Conservation (phyloP, 2,113 vertebrate species). For the Saguinus midas region DNA sequence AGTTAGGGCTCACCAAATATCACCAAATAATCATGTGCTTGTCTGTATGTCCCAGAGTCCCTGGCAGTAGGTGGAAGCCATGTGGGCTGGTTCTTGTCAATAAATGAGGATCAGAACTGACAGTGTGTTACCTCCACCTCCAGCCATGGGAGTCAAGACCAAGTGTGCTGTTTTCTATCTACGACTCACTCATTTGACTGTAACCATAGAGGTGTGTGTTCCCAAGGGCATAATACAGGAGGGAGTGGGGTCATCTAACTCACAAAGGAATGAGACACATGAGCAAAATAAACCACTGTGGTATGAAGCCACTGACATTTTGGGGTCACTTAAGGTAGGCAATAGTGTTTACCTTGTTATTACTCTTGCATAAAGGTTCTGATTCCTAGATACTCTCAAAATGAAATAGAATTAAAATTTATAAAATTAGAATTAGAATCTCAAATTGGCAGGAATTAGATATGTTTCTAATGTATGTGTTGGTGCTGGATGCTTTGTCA, state of each 20-base stretch:
- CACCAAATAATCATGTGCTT: background rate
- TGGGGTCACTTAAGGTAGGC: background rate
- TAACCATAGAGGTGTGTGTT: background rate
- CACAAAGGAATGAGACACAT: background rate
- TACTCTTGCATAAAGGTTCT: background rate
- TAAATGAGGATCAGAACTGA: background rate
- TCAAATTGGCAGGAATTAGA: background rate
- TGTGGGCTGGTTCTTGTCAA: background rate
- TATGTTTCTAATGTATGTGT: background rate
- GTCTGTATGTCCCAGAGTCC: background rate
- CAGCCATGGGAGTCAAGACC: background rate
- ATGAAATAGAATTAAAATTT: background rate
- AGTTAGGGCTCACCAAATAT: background rate
- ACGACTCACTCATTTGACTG: background rate
- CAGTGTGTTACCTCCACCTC: background rate
- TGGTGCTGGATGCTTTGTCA: background rate
- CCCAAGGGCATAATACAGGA: background rate
- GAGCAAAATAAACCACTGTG: background rate
- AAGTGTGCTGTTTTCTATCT: background rate
- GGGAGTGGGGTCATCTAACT: background rate
- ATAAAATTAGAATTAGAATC: constrained; percentile 51
- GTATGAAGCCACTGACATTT: background rate
- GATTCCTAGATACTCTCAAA: background rate
- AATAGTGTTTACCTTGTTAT: background rate
- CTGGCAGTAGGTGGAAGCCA: background rate